These are phyloP conservation scores for Oscheius sp. DNA, from an alignment of 2,888 invertebrate species.

Conservation along the genomic window DNA sequence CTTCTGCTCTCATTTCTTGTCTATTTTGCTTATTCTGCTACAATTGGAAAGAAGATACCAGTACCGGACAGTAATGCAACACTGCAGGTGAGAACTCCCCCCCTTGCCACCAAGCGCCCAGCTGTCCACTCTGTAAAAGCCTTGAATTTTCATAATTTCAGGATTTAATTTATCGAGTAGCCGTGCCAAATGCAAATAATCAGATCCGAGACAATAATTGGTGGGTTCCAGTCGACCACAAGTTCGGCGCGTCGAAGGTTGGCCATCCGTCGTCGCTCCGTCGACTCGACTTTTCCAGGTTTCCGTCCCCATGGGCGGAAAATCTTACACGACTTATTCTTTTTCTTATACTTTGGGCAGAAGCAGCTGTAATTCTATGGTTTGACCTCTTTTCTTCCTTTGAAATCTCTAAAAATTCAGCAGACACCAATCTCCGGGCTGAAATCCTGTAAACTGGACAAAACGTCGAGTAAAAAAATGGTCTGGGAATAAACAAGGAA, in stretches of 20 bases:
- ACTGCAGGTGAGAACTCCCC: conserved; percentile 4
- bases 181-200: conserved; percentile 22
- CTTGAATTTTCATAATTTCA: background rate
- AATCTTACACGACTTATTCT: background rate
- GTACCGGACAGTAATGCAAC: conserved; percentile 22
- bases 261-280: background rate
- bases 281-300: conserved; percentile 15
- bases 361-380: conserved; percentile 13
- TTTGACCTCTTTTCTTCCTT: background rate
- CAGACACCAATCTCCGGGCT: conserved; percentile 4
- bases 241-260: conserved; percentile 31
- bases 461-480: conserved; percentile 7
- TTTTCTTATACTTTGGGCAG: conserved; percentile 9
- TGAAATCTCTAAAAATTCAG: background rate
- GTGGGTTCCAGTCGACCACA: conserved; percentile 26
- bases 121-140: background rate
- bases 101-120: background rate
- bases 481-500: conserved; percentile 2
- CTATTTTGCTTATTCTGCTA: conserved; percentile 14
- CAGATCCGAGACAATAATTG: conserved; percentile 24
- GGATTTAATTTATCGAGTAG: conserved; percentile 27
- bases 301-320: conserved; percentile 11
- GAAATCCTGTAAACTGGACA: conserved; percentile 19
- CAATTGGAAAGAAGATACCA: conserved; percentile 23
- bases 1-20: background rate